phyloP scores from a whole-genome alignment of 2,113 vertebrate genomes.

The Pampusana beccarii region DNA sequence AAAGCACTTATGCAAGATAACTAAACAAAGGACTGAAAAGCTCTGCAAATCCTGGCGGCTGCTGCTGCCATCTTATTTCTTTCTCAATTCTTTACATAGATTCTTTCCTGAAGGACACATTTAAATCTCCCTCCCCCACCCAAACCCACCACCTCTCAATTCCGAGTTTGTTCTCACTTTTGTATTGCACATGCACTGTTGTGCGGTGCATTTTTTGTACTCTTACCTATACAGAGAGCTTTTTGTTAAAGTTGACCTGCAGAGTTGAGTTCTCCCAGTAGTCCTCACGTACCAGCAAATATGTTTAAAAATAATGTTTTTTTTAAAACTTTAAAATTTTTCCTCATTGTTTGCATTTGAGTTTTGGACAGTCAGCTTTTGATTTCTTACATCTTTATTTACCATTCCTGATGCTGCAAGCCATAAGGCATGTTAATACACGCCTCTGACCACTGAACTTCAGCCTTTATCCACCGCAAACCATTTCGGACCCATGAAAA shows the following conservation, averaged over 20 bases:
- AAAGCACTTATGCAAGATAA: constrained; percentile 65
- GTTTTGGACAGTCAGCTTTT: background rate
- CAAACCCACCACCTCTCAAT: background rate
- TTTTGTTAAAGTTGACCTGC: background rate
- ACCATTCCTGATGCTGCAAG: background rate
- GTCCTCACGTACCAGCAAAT: background rate
- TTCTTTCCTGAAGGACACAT: constrained; percentile 17
- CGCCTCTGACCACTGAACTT: background rate
- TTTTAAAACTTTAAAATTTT: background rate
- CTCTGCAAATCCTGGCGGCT: constrained; percentile 33
- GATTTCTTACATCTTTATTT: background rate
- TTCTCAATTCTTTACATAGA: constrained; percentile 30
- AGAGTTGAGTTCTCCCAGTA: background rate
- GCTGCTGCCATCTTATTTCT: constrained; percentile 14
- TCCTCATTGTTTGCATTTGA: background rate
- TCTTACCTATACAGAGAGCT: background rate
- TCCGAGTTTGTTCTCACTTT: background rate
- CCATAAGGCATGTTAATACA: background rate
- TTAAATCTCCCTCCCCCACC: background rate
- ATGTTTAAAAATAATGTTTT: background rate
- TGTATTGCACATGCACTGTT: background rate
- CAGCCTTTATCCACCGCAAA: background rate
- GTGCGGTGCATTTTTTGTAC: background rate
- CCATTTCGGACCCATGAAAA: background rate
- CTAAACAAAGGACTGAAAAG: constrained; percentile 58